phyloP scores from a whole-genome alignment of 2,888 invertebrate genomes.

The Biston stratarius region DNA sequence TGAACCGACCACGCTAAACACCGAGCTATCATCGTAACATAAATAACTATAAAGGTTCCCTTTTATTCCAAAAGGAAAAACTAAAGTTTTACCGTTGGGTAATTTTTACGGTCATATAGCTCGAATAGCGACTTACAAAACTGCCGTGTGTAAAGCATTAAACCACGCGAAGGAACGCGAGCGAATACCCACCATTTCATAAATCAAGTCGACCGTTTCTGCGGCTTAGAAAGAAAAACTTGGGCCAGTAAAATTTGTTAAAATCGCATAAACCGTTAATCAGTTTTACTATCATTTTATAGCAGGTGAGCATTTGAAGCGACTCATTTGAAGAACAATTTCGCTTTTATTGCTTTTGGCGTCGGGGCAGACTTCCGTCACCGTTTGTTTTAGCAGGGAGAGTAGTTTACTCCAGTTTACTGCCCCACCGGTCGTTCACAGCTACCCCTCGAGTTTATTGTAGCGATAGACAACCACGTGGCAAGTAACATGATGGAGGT shows the following conservation, averaged over 20 bases:
- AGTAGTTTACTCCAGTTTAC: slow-evolving; percentile 24
- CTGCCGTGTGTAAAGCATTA: slow-evolving; percentile 8
- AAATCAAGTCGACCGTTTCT: slow-evolving; percentile 27
- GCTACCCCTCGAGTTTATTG: slow-evolving; percentile 18
- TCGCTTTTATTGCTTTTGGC: slow-evolving; percentile 39
- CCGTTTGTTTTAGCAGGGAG: slow-evolving; percentile 16
- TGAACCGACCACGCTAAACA: too few species aligned
- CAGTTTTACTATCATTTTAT: slow-evolving; percentile 45
- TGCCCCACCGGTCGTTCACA: slow-evolving; percentile 24
- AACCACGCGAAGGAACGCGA: slow-evolving; percentile 14
- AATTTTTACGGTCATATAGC: slow-evolving; percentile 18
- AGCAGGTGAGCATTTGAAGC: slow-evolving; percentile 37
- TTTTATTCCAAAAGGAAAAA: slow-evolving; percentile 2
- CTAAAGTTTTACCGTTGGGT: slow-evolving; percentile 6
- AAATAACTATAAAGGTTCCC: neutral
- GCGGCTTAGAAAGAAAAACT: slow-evolving; percentile 16
- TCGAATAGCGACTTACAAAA: slow-evolving; percentile 12
- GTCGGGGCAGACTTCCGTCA: slow-evolving; percentile 40
- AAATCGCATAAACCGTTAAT: slow-evolving; percentile 40
- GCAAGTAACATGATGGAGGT: slow-evolving; percentile 3
- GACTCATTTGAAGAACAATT: slow-evolving; percentile 39
- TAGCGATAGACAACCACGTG: slow-evolving; percentile 7
- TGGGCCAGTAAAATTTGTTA: slow-evolving; percentile 33
- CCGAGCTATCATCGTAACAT: too few species aligned
- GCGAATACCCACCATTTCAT: slow-evolving; percentile 16